These are phyloP conservation scores for Pterois miles DNA, from an alignment of 2,797 vertebrate genomes.

Conservation along the genomic window DNA sequence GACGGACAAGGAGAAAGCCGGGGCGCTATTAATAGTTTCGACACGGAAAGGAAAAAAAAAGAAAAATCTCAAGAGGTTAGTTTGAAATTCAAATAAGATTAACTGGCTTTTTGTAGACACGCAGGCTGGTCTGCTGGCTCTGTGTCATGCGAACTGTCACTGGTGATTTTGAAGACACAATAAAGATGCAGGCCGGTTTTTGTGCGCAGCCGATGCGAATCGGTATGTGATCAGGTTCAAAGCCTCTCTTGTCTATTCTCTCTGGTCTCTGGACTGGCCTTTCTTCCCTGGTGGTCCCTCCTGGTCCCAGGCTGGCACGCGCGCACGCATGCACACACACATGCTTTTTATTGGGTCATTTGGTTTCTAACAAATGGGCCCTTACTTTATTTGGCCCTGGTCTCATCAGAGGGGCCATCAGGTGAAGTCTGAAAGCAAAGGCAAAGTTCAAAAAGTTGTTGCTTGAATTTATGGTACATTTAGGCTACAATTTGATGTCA, in stretches of 20 bases:
- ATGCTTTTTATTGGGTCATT: constrained; percentile 1
- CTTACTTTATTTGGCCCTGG: constrained; percentile 10
- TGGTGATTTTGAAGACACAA: constrained; percentile 42
- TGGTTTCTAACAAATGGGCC: constrained; percentile 39
- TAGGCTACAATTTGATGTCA: constrained; percentile 41
- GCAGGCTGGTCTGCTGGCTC: not conserved
- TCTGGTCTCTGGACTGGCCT: constrained; percentile 32
- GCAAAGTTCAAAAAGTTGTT: constrained; percentile 48
- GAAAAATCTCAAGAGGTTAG: not conserved
- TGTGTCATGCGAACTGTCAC: constrained; percentile 41
- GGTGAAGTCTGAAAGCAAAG: constrained; percentile 26
- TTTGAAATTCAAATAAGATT: constrained; percentile 17
- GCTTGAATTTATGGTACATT: constrained; percentile 31
- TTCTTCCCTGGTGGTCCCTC: constrained; percentile 65
- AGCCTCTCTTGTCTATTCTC: constrained; percentile 40
- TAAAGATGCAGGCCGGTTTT: constrained; percentile 29
- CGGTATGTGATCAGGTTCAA: constrained; percentile 53
- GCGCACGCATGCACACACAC: not conserved
- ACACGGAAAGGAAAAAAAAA: not conserved
- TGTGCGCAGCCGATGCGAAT: constrained; percentile 15
- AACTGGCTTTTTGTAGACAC: constrained; percentile 7
- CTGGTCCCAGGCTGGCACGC: constrained; percentile 23
- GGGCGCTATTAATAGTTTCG: constrained; percentile 33
- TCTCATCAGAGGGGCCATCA: constrained; percentile 22
- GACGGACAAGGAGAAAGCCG: constrained; percentile 43